phyloP scores from a whole-genome alignment of 2,113 vertebrate species.

The Girardinichthys multiradiatus region DNA sequence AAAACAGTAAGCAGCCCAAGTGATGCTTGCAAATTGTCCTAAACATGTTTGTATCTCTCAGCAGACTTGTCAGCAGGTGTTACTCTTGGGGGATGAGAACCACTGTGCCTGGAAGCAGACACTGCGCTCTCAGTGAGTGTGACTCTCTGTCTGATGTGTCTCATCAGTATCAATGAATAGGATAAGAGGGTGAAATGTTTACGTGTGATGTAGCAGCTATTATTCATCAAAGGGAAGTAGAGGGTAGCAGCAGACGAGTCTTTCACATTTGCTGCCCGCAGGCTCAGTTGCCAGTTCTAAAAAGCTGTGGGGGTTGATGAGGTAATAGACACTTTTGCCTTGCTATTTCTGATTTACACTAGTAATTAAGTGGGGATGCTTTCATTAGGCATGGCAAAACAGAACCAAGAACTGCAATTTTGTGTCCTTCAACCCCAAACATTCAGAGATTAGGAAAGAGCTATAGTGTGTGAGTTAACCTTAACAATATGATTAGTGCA shows the following conservation, averaged over 20 bases:
- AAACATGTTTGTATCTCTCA: slow-evolving; percentile 30
- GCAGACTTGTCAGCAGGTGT: slow-evolving; percentile 62
- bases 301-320: slow-evolving; percentile 50
- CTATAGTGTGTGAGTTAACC: slow-evolving; percentile 1
- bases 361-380: slow-evolving; percentile 56
- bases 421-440: slow-evolving; percentile 11
- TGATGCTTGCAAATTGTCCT: slow-evolving; percentile 18
- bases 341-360: slow-evolving; percentile 57
- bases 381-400: slow-evolving; percentile 37
- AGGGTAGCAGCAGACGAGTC: slow-evolving; percentile 54
- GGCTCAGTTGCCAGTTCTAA: slow-evolving; percentile 50
- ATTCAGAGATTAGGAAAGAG: not conserved
- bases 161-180: slow-evolving; percentile 10
- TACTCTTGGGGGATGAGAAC: slow-evolving; percentile 53
- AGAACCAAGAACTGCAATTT: slow-evolving; percentile 32
- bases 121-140: slow-evolving; percentile 1
- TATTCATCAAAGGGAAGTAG: slow-evolving; percentile 45
- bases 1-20: slow-evolving; percentile 22
- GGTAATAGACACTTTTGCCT: slow-evolving; percentile 17
- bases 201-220: slow-evolving; percentile 29
- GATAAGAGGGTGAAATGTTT: slow-evolving; percentile 35
- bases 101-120: slow-evolving; percentile 8
- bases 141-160: slow-evolving; percentile 25
- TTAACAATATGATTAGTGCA: too few species aligned
- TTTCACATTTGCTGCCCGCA: slow-evolving; percentile 59